phyloP scores from a whole-genome alignment of 2,797 vertebrate species.

The Anabacerthia variegaticeps region DNA sequence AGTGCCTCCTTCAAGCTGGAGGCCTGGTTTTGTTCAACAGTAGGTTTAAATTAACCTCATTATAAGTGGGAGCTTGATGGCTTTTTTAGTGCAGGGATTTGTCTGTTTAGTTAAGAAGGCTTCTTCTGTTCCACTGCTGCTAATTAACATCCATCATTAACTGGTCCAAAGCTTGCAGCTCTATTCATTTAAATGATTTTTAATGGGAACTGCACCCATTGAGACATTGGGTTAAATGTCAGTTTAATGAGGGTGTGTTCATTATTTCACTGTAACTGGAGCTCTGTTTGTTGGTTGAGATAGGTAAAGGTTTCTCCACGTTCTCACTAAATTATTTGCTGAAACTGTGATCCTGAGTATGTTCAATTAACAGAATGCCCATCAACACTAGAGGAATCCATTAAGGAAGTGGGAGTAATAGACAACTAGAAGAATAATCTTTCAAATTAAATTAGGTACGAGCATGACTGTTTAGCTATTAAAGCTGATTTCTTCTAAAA shows the following conservation, averaged over 20 bases:
- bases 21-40: conserved; percentile 51
- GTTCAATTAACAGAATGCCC: conserved; percentile 37
- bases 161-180: conserved; percentile 32
- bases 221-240: conserved; percentile 52
- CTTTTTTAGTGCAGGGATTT: conserved; percentile 53
- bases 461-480: neutral
- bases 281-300: neutral
- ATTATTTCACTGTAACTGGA: conserved; percentile 51
- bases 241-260: conserved; percentile 53
- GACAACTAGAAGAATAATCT: conserved; percentile 13
- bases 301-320: neutral
- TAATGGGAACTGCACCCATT: conserved; percentile 28
- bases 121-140: conserved; percentile 53
- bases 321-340: conserved; percentile 42
- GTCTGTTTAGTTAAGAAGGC: conserved; percentile 53
- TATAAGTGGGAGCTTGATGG: conserved; percentile 30
- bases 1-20: neutral
- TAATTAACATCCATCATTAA: conserved; percentile 68
- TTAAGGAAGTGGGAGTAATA: neutral
- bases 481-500: neutral
- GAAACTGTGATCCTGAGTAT: conserved; percentile 36
- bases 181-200: conserved; percentile 49
- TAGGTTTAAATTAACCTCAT: conserved; percentile 68
- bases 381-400: neutral
- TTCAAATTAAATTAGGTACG: conserved; percentile 1